Base-by-base conservation (phyloP, 2,888 invertebrate species). In the Cataglyphis livida region DNA sequence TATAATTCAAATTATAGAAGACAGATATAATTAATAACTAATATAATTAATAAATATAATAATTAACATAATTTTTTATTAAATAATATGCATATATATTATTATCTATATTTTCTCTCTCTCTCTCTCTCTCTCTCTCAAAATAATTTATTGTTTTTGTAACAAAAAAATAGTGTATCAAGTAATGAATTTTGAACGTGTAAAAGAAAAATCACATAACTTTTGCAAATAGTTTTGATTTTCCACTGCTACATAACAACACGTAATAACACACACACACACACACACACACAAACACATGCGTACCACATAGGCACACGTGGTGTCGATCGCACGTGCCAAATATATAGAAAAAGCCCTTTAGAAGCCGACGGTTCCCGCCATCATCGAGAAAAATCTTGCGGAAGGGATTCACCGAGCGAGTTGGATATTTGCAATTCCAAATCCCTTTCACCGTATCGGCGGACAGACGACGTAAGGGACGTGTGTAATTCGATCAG, bases 401-500 rank as follows among this genome's bases (percentile, higher is more conserved):
- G 28, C 64, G 81, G 81, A 71, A 83, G 65, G 59, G 59, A 71
- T 62, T 59, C 51, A 32, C 64, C 64, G 65, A 71, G 25, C 76
- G 76, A n/a, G 35, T 76, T 71, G 65, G 71, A 81, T 81, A 64
- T 83, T 83, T 71, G 81, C 83, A 82, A 83, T 83, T 83, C 71
- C 71, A 81, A 81, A 64, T 83, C 81, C 65, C 64, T 65, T 81
- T 35, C 65, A 41, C 54, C 51, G 32, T 70, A 41, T 54, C 62
- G 82, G 57, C 44, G 41, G 71, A 62, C 44, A 51, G 68, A 71
- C 70, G 59, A 71, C 65, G 71, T 68, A 70, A 84, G 84, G 82
- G 83, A 84, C 76, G 82, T 83, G 76, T 82, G 82, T 84, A 84
- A 84, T 84, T 84, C 84, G 84, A 84, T 84, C 84, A 84, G 76